Base-by-base conservation (phyloP, 2,888 invertebrate species). In the Euplexia lucipara region DNA sequence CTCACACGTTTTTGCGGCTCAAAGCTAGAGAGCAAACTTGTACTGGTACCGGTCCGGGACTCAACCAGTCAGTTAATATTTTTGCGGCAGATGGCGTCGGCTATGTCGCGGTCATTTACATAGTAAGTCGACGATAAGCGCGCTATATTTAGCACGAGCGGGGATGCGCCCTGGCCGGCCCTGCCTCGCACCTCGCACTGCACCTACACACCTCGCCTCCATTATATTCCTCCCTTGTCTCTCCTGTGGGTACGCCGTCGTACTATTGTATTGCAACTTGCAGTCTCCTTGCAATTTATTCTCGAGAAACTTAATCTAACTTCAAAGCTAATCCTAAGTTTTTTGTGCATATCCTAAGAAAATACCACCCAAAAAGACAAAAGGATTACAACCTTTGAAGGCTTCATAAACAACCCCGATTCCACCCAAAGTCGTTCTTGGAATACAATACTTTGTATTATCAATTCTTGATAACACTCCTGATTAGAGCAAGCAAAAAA, bases 71-170 rank as follows among this genome's bases (percentile, higher is more conserved):
- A 81, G 87, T 89, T 92, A 87, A 90, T 92, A 90, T 92, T 92
- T 92, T 91, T 86, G 90, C 92, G 81, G 92, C 93, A 92, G 92
- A 92, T 93, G 92, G 91, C 89, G 83, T 84, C 86, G 90, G 81
- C 89, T 90, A 89, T 91, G 92, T 92, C 91, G 92, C 93, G 92
- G 93, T 92, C 94, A 93, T 95, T 94, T 94, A 93, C 94, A 94
- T 94, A 93, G 92, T 92, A 93, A 93, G 92, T 91, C 87, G 86
- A 79, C 92, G 94, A 95, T 95, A 94, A 95, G 93, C 92, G 90
- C 73, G 92, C 93, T 95, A 95, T 93, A 94, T 95, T 93, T 95
- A 94, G 94, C 92, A 74, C 86, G 78, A 82, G 86, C 84, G 84
- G 88, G 88, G 92, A 92, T 92, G 90, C 86, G 88, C 86, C 84